These are phyloP conservation scores for Drosophila lowei DNA, from an alignment of 1,140 invertebrate species.

Conservation along the genomic window DNA sequence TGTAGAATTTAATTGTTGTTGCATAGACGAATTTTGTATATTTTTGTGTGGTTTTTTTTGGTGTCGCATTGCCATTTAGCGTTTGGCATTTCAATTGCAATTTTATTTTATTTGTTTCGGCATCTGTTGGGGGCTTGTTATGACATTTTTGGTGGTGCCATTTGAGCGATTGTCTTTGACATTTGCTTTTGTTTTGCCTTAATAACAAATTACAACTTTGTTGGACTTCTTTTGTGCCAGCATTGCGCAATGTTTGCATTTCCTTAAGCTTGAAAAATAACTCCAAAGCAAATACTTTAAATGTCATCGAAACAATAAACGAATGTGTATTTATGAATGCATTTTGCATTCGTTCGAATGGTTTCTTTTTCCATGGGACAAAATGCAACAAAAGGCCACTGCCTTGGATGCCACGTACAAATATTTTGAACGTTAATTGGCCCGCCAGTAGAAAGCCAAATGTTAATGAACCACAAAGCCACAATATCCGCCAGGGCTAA, in stretches of 20 bases:
- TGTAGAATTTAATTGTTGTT: slow-evolving; percentile 50
- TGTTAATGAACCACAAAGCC: slow-evolving; percentile 71
- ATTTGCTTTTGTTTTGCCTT: slow-evolving; percentile 13
- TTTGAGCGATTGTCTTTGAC: slow-evolving; percentile 58
- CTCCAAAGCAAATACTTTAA: slow-evolving; percentile 34
- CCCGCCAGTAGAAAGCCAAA: slow-evolving; percentile 66
- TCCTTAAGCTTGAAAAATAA: slow-evolving; percentile 20
- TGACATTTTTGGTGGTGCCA: slow-evolving; percentile 58
- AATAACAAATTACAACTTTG: slow-evolving; percentile 47
- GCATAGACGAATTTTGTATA: slow-evolving; percentile 13
- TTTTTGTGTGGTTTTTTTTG: slow-evolving; percentile 29
- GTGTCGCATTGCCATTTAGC: slow-evolving; percentile 33
- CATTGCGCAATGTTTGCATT: slow-evolving; percentile 34
- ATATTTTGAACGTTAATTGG: slow-evolving; percentile 71
- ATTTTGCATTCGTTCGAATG: slow-evolving; percentile 63
- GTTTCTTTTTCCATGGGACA: slow-evolving; percentile 34
- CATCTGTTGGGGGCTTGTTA: slow-evolving; percentile 44
- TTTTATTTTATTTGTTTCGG: slow-evolving; percentile 57
- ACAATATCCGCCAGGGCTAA: slow-evolving; percentile 44
- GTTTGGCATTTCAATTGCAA: slow-evolving; percentile 66
- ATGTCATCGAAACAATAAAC: slow-evolving; percentile 46
- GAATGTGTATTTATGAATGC: slow-evolving; percentile 59
- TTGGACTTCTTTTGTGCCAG: slow-evolving; percentile 5
- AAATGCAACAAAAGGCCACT: slow-evolving; percentile 50
- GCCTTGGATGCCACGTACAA: slow-evolving; percentile 61